Conservation (phyloP, 2,888 invertebrate genomes). For the Micropterix aruncella region DNA sequence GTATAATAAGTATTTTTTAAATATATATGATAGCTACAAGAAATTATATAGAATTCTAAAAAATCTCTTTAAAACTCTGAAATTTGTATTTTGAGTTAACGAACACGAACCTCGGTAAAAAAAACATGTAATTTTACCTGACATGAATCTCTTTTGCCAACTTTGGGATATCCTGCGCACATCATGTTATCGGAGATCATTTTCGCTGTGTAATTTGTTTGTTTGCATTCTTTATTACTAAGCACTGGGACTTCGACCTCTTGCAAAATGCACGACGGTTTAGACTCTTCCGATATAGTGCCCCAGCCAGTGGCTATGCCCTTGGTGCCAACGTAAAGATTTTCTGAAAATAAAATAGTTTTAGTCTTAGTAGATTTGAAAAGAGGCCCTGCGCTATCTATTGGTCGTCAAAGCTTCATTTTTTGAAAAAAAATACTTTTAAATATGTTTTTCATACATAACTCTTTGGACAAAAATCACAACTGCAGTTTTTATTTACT, state of each 20-base stretch:
- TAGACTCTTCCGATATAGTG: conserved; percentile 72
- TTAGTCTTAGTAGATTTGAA: no score
- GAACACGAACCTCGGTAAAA: conserved; percentile 1
- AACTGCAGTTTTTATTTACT: no score
- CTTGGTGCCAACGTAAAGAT: conserved; percentile 54
- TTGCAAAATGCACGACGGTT: conserved; percentile 68
- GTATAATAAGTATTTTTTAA: no score
- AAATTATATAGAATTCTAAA: neutral
- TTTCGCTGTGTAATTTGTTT: conserved; percentile 64
- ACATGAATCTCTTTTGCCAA: conserved; percentile 66
- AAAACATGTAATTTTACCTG: conserved; percentile 44
- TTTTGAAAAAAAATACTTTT: no score
- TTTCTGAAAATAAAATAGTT: no score
- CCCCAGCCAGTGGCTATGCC: conserved; percentile 82
- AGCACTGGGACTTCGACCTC: conserved; percentile 66
- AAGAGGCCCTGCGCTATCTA: no score
- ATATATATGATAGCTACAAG: neutral
- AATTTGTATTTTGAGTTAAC: neutral
- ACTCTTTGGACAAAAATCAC: no score
- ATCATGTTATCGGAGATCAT: conserved; percentile 86
- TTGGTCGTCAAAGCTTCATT: no score
- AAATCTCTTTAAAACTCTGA: neutral
- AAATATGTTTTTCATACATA: no score
- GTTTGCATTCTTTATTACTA: conserved; percentile 57
- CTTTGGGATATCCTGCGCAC: conserved; percentile 63